Evolutionary conservation across 2,113 vertebrate genomes (phyloP).

Genomic region (Calypte anna): DNA sequence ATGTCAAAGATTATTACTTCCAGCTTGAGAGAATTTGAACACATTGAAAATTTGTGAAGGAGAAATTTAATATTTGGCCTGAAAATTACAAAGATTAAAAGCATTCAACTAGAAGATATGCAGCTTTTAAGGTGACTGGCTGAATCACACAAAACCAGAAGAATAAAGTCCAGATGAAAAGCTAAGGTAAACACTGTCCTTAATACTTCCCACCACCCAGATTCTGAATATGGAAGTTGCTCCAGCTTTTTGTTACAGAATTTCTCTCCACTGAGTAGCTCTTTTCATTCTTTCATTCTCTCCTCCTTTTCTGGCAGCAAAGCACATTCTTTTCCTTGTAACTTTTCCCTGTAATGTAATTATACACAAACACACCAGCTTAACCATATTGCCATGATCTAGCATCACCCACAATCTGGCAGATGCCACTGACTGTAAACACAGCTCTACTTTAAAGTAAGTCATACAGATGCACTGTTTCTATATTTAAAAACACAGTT

Average conservation of each 20-base stretch:
- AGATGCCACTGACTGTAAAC: constrained; percentile 10
- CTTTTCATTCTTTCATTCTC: not conserved
- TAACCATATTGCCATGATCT: constrained; percentile 31
- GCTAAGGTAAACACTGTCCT: accelerated
- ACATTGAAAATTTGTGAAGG: not conserved
- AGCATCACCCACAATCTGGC: constrained; percentile 52
- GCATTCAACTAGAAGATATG: not conserved
- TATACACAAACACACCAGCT: constrained; percentile 26
- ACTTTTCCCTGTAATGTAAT: constrained; percentile 17
- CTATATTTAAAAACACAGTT: constrained; percentile 54
- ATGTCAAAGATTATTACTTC: not conserved
- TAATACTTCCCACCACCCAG: not conserved
- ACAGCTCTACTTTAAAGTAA: constrained; percentile 39
- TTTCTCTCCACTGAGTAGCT: not conserved
- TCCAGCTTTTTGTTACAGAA: not conserved
- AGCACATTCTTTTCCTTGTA: not conserved
- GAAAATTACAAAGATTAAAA: not conserved
- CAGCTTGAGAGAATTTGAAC: not conserved
- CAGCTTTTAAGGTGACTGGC: not conserved
- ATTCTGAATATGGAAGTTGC: not conserved
- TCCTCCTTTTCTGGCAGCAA: constrained; percentile 29
- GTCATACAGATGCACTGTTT: constrained; percentile 28
- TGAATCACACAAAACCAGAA: not conserved
- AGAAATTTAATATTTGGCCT: not conserved
- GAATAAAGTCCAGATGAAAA: not conserved